These are phyloP conservation scores for Drosophila leontia DNA, from an alignment of 1,140 invertebrate genomes.

Conservation along the genomic window DNA sequence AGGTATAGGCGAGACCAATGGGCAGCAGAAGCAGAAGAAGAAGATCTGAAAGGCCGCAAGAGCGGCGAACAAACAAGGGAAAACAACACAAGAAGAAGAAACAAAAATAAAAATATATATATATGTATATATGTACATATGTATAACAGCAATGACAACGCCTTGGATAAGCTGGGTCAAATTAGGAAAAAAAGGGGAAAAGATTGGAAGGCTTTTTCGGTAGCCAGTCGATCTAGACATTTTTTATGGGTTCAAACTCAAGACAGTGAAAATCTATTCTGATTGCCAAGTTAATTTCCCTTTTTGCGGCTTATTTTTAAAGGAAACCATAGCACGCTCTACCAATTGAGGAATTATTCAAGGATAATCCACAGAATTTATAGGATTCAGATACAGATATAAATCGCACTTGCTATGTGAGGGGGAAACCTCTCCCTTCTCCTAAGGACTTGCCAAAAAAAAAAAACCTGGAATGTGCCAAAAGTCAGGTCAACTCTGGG, in stretches of 20 bases:
- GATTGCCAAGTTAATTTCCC: background rate
- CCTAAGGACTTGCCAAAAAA: background rate
- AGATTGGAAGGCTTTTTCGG: conserved; percentile 16
- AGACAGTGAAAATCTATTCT: background rate
- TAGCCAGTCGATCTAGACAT: conserved; percentile 11
- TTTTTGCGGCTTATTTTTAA: background rate
- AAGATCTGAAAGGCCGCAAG: conserved; percentile 37
- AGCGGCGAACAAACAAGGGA: conserved; percentile 22
- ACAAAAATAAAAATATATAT: conserved; percentile 5
- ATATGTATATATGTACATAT: background rate
- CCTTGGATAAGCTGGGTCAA: conserved; percentile 60
- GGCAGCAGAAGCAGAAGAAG: conserved; percentile 7
- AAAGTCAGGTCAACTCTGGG: conserved; percentile 25
- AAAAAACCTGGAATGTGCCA: conserved; percentile 20
- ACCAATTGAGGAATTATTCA: background rate
- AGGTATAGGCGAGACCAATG: conserved; percentile 27
- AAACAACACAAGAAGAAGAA: conserved; percentile 24
- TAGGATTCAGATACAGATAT: background rate
- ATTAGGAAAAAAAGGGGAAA: conserved; percentile 1
- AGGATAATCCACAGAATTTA: background rate
- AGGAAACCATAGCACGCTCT: background rate
- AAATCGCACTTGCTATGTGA: background rate
- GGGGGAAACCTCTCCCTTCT: background rate
- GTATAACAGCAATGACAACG: conserved; percentile 41
- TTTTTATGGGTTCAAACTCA: too few relatives aligned